Evolutionary conservation across 2,113 vertebrate species (phyloP), one percentile per base, ranked within the genome.

Genomic region (Silurus asotus): DNA sequence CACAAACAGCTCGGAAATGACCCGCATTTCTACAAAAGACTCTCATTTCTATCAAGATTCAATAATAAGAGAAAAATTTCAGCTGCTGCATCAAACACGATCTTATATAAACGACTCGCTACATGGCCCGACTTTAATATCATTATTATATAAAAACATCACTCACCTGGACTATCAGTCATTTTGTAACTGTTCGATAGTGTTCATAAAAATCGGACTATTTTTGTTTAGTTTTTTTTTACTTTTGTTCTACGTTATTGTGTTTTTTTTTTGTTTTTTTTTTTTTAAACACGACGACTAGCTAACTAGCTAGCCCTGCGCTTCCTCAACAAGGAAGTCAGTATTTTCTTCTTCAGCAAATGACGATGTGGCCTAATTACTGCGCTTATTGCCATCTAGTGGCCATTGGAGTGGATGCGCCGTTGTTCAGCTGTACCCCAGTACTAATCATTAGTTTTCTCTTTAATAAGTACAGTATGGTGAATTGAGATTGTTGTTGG

Each of bases 131-230:
- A 53, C 49, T 74, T 23, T 37, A 37, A 37, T 37, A 37, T 37
- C 37, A 37, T 37, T 37, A 37, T 61, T 19, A 28, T 25, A 55
- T 48, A 80, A 80, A 85, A 5, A 69, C 23, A 10, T 14, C 37
- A 67, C 88, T 67, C 53, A 89, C 88, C 85, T 58, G 85, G 85
- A 87, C 85, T 69, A 19, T 76, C 77, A 61, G 85, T 59, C 85
- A 89, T 88, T 49, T 13, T 69, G 62, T 3, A n/a, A 64, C 25
- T 13, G n/a, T 25, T 51, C 7, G 5, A 4, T 37, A 23, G 8
- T 28, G 55, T 13, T 45, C 15, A 84, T 74, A n/a, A 45, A 37
- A 74, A 45, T n/a, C 65, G 45, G 58, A 20, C 14, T 37, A 19
- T 48, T 0, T 74, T 0, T 23, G 17, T 17, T 3, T 65, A 13